Base-by-base conservation (phyloP, 1,140 invertebrate species). In the Drosophila suzukii region DNA sequence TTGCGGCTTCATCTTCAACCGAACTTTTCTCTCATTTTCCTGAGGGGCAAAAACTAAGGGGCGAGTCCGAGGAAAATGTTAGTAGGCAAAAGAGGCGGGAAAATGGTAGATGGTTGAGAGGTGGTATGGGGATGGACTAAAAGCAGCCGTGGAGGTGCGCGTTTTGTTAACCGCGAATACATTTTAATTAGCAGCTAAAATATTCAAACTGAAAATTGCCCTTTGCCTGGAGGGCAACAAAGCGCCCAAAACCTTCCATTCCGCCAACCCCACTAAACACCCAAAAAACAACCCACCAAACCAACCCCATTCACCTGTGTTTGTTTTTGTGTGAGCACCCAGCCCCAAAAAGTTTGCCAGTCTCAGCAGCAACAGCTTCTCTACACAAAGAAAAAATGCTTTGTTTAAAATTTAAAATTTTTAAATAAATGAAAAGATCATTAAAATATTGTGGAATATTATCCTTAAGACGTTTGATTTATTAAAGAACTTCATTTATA, bases 111-210 rank as follows among this genome's bases (percentile, higher is more conserved):
- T 20, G 4, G n/a, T n/a, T n/a, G n/a, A n/a, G n/a, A n/a, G 20
- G 6, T 1, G 27, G 20, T 7, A 3, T 12, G 8, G 20, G 2
- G 0, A 24, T 12, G 10, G 43, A 32, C 7, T 7, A 30, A 6
- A 51, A 15, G 59, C 27, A 36, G 10, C 2, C 15, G n/a, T 20
- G 13, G n/a, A 17, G 47, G 44, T 38, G 63, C 70, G 70, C 79
- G 83, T 83, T 86, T 88, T 86, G 83, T 79, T 88, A 86, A 77
- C 83, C 83, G 84, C 83, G 83, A 86, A 86, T 88, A 88, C 83
- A 86, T 86, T 86, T 86, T 86, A 86, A 86, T 86, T 86, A 86
- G 83, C 83, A 86, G 83, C 83, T 86, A 73, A 86, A 86, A 86
- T 86, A 86, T 86, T 86, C 83, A 86, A 88, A 86, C 83, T 83